Percentiles rank a stretch among this genome's conserved stretches.
Conservation (phyloP, 2,888 invertebrate species). For the Noctua janthe region DNA sequence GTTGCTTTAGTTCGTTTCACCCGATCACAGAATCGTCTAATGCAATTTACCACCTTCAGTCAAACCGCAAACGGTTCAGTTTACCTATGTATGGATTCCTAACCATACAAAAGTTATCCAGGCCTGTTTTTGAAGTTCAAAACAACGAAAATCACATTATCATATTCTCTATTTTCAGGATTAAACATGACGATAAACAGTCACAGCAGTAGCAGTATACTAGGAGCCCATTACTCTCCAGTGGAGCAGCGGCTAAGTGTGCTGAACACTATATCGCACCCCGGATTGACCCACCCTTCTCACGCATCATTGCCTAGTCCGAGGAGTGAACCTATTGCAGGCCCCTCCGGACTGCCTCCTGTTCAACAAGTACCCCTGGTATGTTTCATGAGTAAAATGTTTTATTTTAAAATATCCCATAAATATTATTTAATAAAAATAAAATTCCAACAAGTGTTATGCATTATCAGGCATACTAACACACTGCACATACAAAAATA, state of each 20-base stretch:
- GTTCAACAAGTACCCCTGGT: conserved; percentile 97
- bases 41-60: neutral
- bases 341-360: conserved; percentile 96
- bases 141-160: neutral
- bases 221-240: conserved; percentile 84
- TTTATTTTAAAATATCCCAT: conserved; percentile 4
- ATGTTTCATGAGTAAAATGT: conserved; percentile 68
- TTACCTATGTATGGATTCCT: neutral
- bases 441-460: neutral
- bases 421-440: neutral
- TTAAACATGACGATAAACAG: conserved; percentile 92
- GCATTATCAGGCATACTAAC: neutral
- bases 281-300: conserved; percentile 83
- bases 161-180: conserved; percentile 76
- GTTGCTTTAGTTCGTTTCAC: neutral
- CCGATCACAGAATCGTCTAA: neutral
- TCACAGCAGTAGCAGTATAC: conserved; percentile 80
- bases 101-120: neutral
- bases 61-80: neutral
- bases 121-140: neutral
- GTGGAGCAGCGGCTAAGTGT: conserved; percentile 86
- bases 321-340: conserved; percentile 93
- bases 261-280: conserved; percentile 83
- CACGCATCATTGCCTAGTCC: conserved; percentile 91
- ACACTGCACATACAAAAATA: neutral